These are phyloP conservation scores for Papilio protenor DNA, from an alignment of 2,888 invertebrate genomes.

Conservation along the genomic window DNA sequence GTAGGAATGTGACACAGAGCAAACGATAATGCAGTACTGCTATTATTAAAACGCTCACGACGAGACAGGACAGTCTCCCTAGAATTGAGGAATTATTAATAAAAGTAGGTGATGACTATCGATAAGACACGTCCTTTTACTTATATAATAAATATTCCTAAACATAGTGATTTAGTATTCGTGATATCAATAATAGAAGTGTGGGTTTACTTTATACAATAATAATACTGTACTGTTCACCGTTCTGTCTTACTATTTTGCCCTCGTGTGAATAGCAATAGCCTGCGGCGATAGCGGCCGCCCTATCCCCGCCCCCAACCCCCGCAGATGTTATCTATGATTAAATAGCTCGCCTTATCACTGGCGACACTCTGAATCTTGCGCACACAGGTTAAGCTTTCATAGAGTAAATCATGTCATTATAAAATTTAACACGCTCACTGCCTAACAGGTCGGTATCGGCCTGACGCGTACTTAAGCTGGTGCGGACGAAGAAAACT, in stretches of 20 bases:
- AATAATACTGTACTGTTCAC: background rate
- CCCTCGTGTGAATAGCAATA: background rate
- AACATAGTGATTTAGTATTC: no score
- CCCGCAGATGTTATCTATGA: conserved; percentile 76
- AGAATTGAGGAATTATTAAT: no score
- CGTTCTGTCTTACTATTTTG: background rate
- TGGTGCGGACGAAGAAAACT: no score
- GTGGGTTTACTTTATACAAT: background rate
- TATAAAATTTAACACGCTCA: background rate
- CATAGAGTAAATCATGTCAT: conserved; percentile 46
- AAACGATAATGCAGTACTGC: background rate
- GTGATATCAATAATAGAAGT: background rate
- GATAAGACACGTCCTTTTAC: background rate
- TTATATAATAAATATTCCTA: no score
- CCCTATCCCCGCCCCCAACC: conserved; percentile 60
- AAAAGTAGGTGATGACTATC: no score
- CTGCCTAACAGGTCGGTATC: no score
- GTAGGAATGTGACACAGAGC: background rate
- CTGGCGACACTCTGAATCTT: conserved; percentile 65
- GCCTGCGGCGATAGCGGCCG: conserved; percentile 21
- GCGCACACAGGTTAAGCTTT: conserved; percentile 55
- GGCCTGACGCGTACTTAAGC: no score
- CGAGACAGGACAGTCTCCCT: no score
- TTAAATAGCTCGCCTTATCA: conserved; percentile 78
- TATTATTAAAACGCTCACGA: background rate